Evolutionary conservation across 1,140 invertebrate genomes (phyloP), one percentile per base, ranked within the genome.

Genomic region (Drosophila oshimai): DNA sequence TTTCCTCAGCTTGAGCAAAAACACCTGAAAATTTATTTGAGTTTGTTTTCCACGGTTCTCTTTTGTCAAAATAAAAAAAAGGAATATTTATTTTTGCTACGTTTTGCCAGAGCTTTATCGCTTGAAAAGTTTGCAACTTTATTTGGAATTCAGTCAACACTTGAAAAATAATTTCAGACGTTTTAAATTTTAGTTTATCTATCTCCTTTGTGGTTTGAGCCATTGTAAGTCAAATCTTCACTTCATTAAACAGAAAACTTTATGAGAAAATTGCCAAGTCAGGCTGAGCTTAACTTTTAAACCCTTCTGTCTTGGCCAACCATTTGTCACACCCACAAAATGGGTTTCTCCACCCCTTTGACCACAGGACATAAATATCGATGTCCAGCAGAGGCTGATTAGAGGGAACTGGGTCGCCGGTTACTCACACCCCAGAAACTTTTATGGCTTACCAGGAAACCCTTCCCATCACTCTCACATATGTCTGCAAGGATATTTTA

Each of bases 301-400:
- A 28, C 26, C 41, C 41, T 34, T 53, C 17, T 44, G 41, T 26
- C 10, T 36, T 20, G 17, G 39, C 7, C 36, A 20, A 54, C 12
- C 54, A 69, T 78, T 78, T 78, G 69, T 78, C 55, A 68, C 54
- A 47, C 41, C 39, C 75, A 62, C 77, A 86, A 78, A 74, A 41
- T 78, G 58, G 17, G 49, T 12, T n/a, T 9, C 13, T n/a, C n/a
- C n/a, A n/a, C 13, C 34, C 65, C 51, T 24, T 41, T 17, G 24
- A 44, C 71, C 62, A 57, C 62, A 77, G 45, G 55, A 54, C 80
- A 86, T 79, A 75, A 84, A 86, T 86, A 84, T 84, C 74, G 80
- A 86, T 75, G 75, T 53, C 49, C 65, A 67, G 75, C 39, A 57
- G 37, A 17, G 61, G 71, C 50, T 69, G 51, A 54, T 53, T 68